Evolutionary conservation across 2,797 vertebrate genomes (phyloP).

Genomic region (Mus spretus): DNA sequence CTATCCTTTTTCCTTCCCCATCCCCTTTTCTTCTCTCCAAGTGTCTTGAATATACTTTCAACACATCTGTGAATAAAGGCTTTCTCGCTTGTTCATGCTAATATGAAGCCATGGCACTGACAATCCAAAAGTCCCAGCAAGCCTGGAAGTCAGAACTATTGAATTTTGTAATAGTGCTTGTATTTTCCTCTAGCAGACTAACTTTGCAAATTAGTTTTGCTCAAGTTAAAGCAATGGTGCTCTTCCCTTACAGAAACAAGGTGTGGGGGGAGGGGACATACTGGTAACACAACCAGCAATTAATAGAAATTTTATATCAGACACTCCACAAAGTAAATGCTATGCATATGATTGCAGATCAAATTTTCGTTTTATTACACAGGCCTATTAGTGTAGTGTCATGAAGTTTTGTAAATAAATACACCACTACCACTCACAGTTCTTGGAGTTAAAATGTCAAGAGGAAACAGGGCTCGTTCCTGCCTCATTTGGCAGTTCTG

Average conservation of each 20-base stretch:
- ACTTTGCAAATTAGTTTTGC: slow-evolving; percentile 69
- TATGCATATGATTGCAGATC: slow-evolving; percentile 67
- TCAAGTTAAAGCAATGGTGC: slow-evolving; percentile 31
- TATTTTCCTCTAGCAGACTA: background rate
- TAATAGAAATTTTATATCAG: slow-evolving; percentile 72
- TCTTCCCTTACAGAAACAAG: slow-evolving; percentile 47
- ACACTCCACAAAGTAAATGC: slow-evolving; percentile 71
- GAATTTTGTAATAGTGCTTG: slow-evolving; percentile 38
- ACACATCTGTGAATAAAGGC: slow-evolving; percentile 13
- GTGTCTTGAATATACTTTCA: slow-evolving; percentile 37
- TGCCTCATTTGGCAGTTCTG: slow-evolving; percentile 52
- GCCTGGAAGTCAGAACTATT: slow-evolving; percentile 55
- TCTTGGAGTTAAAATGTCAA: slow-evolving; percentile 66
- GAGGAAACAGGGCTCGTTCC: slow-evolving; percentile 49
- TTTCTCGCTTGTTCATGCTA: slow-evolving; percentile 42
- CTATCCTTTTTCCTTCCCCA: background rate
- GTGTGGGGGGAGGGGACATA: slow-evolving; percentile 13
- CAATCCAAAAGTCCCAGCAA: slow-evolving; percentile 48
- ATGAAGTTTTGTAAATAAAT: slow-evolving; percentile 70
- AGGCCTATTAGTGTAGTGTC: slow-evolving; percentile 56
- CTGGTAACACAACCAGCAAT: slow-evolving; percentile 66
- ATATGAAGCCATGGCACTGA: background rate
- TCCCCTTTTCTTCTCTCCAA: background rate
- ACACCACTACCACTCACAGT: slow-evolving; percentile 39
- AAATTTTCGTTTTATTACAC: slow-evolving; percentile 66